These are phyloP conservation scores for Tuberolachnus salignus DNA, from an alignment of 2,888 invertebrate species.

Conservation along the genomic window DNA sequence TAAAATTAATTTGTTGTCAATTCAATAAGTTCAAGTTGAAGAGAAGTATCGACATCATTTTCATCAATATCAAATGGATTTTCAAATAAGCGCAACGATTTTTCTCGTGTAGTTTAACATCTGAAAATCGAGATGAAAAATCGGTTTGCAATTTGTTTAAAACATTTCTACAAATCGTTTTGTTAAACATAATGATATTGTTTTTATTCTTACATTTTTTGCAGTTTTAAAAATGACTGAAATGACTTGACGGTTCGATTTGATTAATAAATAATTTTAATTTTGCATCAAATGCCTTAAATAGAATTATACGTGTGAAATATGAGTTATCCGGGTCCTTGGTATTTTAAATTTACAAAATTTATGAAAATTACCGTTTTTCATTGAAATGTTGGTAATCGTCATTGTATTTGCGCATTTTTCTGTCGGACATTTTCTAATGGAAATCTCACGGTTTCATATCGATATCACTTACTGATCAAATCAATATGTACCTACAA, in stretches of 20 bases:
- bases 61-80: too few relatives aligned
- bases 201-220: neutral
- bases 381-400: too few relatives aligned
- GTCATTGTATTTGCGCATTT: too few relatives aligned
- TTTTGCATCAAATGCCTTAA: too few relatives aligned
- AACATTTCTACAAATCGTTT: neutral
- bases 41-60: neutral
- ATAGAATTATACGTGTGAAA: neutral
- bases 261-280: neutral
- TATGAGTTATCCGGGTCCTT: too few relatives aligned
- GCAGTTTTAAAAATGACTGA: conserved; percentile 5
- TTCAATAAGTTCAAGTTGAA: conserved; percentile 9
- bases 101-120: neutral
- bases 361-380: too few relatives aligned
- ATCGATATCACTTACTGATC: too few relatives aligned
- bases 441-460: too few relatives aligned
- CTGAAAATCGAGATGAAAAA: neutral
- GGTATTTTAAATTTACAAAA: too few relatives aligned
- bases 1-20: conserved; percentile 15
- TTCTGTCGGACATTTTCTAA: too few relatives aligned
- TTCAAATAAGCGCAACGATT: neutral
- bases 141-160: neutral
- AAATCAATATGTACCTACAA: too few relatives aligned
- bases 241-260: neutral
- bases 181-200: neutral